Base-by-base conservation (phyloP, 2,888 invertebrate genomes). In the Hirtodrosophila alboralis region DNA sequence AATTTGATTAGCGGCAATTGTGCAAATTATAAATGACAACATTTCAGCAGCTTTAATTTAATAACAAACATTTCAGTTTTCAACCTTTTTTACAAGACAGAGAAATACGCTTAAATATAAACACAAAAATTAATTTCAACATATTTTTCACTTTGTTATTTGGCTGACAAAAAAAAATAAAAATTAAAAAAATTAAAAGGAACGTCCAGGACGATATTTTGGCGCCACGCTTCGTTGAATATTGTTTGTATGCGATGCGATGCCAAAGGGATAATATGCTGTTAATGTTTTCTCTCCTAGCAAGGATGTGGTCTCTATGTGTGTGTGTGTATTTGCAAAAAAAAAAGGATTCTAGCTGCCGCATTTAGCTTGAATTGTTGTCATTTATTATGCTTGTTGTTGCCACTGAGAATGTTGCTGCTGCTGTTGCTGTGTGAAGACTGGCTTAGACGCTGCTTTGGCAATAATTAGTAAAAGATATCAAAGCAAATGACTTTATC, bases 401-500 rank as follows among this genome's bases (percentile, higher is more conserved):
- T 75, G 70, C 51, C 49, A 38, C 38, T 65, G 59, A 53, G 4
- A 5, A 3, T 75, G 70, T 48, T 38, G 41, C 30, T 43, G 47
- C 31, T 48, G 31, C 60, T 36, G 38, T 47, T 54, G 37, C 36
- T 68, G 49, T 60, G 66, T 61, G 59, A 63, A 67, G 61, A 71
- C 71, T 75, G 68, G 79, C 83, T 84, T 84, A 84, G 83, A 60
- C 59, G 63, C 47, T 52, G 77, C 74, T 77, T 80, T 81, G 77
- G 74, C 65, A 83, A 83, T 83, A 85, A 83, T 83, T 83, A 83
- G 84, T 77, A 74, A 75, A 74, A 78, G 85, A 83, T 83, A 85
- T 83, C 85, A 85, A 85, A 85, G 86, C 78, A 83, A 83, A 83
- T 83, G 85, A 83, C 83, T 85, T 83, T 83, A 83, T 83, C 83